Conservation (phyloP, 2,113 vertebrate species). For the Amphiprion percula region DNA sequence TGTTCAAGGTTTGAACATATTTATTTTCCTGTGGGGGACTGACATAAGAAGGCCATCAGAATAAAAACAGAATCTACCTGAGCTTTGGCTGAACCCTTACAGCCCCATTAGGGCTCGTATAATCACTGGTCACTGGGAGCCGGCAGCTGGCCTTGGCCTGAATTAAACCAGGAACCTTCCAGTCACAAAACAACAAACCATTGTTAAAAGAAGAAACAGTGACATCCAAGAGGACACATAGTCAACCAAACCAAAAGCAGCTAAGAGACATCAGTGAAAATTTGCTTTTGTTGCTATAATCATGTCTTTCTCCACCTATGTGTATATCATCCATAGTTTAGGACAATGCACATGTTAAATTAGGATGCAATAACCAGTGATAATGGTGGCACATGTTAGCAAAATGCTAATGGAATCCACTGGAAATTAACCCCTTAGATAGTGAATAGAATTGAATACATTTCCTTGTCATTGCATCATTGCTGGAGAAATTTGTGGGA, state of each 20-base stretch:
- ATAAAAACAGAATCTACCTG: conserved; percentile 59
- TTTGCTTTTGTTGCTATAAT: no score
- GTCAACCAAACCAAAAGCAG: no score
- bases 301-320: no score
- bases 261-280: no score
- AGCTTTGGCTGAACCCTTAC: conserved; percentile 59
- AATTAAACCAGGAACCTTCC: conserved; percentile 10
- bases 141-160: not conserved
- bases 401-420: not conserved
- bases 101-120: conserved; percentile 28
- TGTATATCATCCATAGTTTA: not conserved
- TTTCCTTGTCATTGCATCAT: no score
- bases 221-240: no score
- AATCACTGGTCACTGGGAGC: conserved; percentile 20
- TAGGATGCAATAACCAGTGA: not conserved
- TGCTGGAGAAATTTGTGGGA: no score
- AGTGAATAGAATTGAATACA: not conserved
- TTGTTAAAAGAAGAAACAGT: not conserved
- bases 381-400: not conserved
- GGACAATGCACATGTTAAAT: not conserved
- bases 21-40: conserved; percentile 71
- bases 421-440: not conserved
- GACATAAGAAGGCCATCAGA: conserved; percentile 67
- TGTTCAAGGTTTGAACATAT: conserved; percentile 66
- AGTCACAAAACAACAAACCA: not conserved